These are phyloP conservation scores for Drosophila monieri DNA, from an alignment of 2,888 invertebrate species.

Conservation along the genomic window DNA sequence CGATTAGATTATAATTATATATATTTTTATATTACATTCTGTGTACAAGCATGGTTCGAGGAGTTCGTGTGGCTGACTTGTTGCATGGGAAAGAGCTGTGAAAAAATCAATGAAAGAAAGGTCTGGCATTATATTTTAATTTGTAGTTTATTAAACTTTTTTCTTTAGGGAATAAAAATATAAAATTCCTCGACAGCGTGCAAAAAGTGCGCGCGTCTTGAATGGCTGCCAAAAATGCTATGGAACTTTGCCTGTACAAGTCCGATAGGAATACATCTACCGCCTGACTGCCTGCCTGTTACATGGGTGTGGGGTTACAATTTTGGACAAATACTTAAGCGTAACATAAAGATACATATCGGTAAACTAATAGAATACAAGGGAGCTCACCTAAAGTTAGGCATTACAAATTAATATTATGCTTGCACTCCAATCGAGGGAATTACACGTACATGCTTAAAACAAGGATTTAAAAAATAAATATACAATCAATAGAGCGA, in stretches of 20 bases:
- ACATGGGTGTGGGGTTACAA: constrained; percentile 23
- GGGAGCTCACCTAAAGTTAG: constrained; percentile 43
- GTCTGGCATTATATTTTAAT: constrained; percentile 54
- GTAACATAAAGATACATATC: constrained; percentile 39
- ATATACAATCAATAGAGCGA: constrained; percentile 42
- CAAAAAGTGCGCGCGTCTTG: constrained; percentile 72
- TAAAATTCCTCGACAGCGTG: constrained; percentile 78
- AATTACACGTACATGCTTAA: constrained; percentile 31
- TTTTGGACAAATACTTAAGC: constrained; percentile 38
- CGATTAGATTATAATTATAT: constrained; percentile 17
- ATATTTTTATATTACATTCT: not conserved
- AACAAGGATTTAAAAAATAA: constrained; percentile 34
- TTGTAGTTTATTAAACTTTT: constrained; percentile 78
- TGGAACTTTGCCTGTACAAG: constrained; percentile 72
- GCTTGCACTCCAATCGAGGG: constrained; percentile 23
- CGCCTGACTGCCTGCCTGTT: constrained; percentile 24
- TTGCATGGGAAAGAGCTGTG: not conserved
- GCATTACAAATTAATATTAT: constrained; percentile 24
- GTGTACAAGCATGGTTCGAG: no score
- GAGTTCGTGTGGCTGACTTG: no score
- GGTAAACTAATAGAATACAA: constrained; percentile 71
- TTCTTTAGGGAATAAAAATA: constrained; percentile 83
- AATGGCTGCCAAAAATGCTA: constrained; percentile 82
- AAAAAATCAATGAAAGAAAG: constrained; percentile 19
- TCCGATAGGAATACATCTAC: constrained; percentile 38